phyloP scores from a whole-genome alignment of 37 sponge, comb jelly and placozoan genomes.

The Geodia barretti region DNA sequence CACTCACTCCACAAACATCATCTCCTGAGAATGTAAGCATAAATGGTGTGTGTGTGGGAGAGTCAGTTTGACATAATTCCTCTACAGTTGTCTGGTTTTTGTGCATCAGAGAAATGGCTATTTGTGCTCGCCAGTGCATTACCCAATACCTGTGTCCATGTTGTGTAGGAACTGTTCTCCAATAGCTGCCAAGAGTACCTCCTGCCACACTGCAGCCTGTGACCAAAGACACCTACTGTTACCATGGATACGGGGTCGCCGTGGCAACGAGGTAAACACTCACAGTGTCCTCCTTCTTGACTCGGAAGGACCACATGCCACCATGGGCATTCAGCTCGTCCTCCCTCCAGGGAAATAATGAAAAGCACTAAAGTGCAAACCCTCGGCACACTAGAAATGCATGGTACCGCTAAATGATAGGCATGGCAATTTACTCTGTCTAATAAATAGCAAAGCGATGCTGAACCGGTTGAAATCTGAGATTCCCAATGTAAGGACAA shows the following conservation, averaged over 20 bases:
- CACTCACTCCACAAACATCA: conserved; percentile 70
- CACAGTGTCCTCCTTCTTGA: conserved; percentile 60
- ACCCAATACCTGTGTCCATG: conserved; percentile 22
- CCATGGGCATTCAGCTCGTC: conserved; percentile 49
- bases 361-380: too few species aligned
- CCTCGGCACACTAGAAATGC: too few species aligned
- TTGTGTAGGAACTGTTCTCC: conserved; percentile 72
- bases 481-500: too few species aligned
- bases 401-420: too few species aligned
- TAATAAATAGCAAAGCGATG: too few species aligned
- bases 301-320: conserved; percentile 61
- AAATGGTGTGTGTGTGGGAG: neutral
- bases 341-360: too few species aligned
- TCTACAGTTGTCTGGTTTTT: too few species aligned
- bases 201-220: conserved; percentile 62
- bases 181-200: conserved; percentile 65
- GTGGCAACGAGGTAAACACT: neutral
- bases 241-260: too few species aligned
- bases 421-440: too few species aligned
- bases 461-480: too few species aligned
- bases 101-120: neutral
- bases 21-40: conserved; percentile 28
- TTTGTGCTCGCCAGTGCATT: too few species aligned
- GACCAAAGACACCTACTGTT: too few species aligned
- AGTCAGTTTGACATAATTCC: conserved; percentile 1